Evolutionary conservation across 2,888 invertebrate species (phyloP).

Genomic region (Torymus auratus): DNA sequence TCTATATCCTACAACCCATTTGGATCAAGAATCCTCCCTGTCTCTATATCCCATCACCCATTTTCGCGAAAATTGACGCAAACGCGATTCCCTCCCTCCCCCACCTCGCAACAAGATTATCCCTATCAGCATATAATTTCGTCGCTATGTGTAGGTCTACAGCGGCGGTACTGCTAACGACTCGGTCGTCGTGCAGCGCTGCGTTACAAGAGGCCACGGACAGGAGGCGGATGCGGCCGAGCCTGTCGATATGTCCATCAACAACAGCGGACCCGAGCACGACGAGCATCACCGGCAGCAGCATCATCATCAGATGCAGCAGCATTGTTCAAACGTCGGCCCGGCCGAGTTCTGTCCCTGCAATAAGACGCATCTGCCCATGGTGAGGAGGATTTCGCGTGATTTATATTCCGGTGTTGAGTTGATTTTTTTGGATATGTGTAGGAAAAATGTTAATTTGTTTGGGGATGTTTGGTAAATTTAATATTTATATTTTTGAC

Average conservation of each 20-base stretch:
- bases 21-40: too few species aligned
- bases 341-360: slow-evolving; percentile 58
- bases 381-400: slow-evolving; percentile 6
- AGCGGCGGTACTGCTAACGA: slow-evolving; percentile 5
- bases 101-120: too few species aligned
- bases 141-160: slow-evolving; percentile 38
- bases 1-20: too few species aligned
- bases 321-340: slow-evolving; percentile 58
- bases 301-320: slow-evolving; percentile 24
- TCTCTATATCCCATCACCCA: too few species aligned
- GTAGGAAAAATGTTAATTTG: too few species aligned
- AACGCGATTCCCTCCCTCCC: too few species aligned
- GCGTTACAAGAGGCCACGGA: slow-evolving; percentile 28
- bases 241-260: slow-evolving; percentile 75
- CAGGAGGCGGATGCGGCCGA: slow-evolving; percentile 68
- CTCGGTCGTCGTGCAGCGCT: not conserved
- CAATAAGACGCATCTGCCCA: slow-evolving; percentile 45
- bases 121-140: not conserved
- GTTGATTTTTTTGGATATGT: not conserved
- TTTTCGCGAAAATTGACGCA: too few species aligned
- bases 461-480: too few species aligned
- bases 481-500: too few species aligned
- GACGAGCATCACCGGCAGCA: slow-evolving; percentile 57
- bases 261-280: slow-evolving; percentile 63
- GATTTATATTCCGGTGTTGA: not conserved